Conservation (phyloP, 2,888 invertebrate species). For the Miltochrista miniata region DNA sequence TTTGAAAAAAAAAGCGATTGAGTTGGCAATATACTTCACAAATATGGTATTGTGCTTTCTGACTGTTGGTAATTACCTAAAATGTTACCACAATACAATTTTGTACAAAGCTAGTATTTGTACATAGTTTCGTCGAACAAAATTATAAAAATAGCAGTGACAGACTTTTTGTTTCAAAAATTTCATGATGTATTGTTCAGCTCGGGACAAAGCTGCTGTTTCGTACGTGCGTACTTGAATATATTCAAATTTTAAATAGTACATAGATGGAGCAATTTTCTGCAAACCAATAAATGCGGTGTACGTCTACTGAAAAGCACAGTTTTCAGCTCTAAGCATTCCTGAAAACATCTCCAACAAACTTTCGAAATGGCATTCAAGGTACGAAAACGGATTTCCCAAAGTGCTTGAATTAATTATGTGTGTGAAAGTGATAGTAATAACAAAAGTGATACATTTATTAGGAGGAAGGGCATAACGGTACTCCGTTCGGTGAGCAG, state of each 20-base stretch:
- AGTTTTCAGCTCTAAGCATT: constrained; percentile 70
- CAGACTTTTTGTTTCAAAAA: constrained; percentile 7
- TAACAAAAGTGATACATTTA: constrained; percentile 13
- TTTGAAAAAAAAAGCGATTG: no score
- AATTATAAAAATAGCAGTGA: background rate
- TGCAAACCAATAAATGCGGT: constrained; percentile 68
- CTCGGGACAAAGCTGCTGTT: constrained; percentile 32
- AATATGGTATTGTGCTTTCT: no score
- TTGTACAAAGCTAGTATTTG: background rate
- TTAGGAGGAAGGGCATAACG: no score
- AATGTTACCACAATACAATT: background rate
- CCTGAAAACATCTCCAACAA: constrained; percentile 65
- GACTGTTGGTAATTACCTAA: no score
- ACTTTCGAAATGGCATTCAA: constrained; percentile 72
- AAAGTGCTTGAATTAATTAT: constrained; percentile 47
- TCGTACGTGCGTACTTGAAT: constrained; percentile 76
- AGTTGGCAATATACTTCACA: no score
- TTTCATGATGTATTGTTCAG: constrained; percentile 56
- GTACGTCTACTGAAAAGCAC: constrained; percentile 64
- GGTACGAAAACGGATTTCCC: constrained; percentile 61
- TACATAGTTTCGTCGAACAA: background rate
- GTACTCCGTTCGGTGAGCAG: no score
- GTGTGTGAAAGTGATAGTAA: constrained; percentile 33
- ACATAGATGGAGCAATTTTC: constrained; percentile 62
- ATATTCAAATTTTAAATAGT: constrained; percentile 77